phyloP scores from a whole-genome alignment of 2,888 invertebrate genomes.

The Andrena chrysosceles region DNA sequence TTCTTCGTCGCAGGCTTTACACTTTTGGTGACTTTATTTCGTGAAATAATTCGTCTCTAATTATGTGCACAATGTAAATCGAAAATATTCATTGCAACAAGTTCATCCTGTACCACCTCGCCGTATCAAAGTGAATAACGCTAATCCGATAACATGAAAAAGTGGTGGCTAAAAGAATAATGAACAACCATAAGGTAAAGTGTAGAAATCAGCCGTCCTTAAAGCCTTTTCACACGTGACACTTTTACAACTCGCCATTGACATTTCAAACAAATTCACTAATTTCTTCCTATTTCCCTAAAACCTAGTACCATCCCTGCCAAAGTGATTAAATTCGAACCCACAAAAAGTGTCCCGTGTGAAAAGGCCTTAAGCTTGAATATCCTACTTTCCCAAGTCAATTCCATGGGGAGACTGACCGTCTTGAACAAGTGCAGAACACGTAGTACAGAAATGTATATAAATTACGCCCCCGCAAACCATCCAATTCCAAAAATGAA shows the following conservation, averaged over 20 bases:
- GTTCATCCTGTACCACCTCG: neutral
- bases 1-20: conserved; percentile 12
- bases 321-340: no score
- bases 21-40: conserved; percentile 28
- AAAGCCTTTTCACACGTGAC: no score
- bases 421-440: neutral
- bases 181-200: neutral
- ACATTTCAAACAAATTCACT: no score
- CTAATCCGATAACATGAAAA: neutral
- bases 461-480: neutral
- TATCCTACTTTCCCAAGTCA: neutral
- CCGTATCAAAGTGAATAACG: conserved; percentile 11
- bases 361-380: no score
- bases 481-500: neutral
- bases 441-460: neutral
- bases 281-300: no score
- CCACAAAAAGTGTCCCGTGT: no score
- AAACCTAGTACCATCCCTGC: no score
- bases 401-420: neutral
- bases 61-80: neutral
- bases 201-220: neutral
- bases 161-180: neutral
- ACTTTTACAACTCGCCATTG: no score
- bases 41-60: neutral
- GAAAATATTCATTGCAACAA: neutral